phyloP scores from a whole-genome alignment of 2,113 vertebrate genomes.

The Parus major region DNA sequence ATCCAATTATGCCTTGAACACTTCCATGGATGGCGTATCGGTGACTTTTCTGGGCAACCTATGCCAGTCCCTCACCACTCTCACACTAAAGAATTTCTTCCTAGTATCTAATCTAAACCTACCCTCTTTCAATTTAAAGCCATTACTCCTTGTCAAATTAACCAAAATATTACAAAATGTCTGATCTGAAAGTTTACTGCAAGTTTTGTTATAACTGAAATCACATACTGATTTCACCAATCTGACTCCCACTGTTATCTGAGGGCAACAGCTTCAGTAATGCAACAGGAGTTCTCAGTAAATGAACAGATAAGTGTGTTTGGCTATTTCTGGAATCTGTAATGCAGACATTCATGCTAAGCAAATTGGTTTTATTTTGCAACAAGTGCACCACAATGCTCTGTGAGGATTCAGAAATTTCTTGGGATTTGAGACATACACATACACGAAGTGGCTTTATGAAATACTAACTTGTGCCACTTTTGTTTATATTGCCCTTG shows the following conservation, averaged over 20 bases:
- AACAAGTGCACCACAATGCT: not conserved
- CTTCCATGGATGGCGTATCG: not conserved
- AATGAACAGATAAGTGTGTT: not conserved
- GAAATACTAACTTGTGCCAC: not conserved
- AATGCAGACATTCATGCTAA: not conserved
- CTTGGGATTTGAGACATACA: not conserved
- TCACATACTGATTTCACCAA: not conserved
- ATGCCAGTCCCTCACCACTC: not conserved
- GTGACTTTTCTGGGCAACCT: not conserved
- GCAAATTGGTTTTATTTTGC: not conserved
- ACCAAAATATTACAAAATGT: not conserved
- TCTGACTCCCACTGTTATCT: not conserved
- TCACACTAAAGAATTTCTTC: not conserved
- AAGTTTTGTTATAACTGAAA: not conserved
- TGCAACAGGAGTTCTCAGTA: not conserved
- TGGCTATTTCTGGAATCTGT: not conserved
- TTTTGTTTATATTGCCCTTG: not conserved
- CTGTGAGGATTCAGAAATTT: not conserved
- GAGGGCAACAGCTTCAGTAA: not conserved
- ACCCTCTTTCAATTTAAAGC: not conserved
- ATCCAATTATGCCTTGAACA: not conserved
- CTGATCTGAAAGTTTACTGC: not conserved
- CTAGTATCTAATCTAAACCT: too few species aligned
- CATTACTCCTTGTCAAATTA: not conserved
- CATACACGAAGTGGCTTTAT: not conserved